phyloP scores from a whole-genome alignment of 2,797 vertebrate genomes.

The Cygnus olor region DNA sequence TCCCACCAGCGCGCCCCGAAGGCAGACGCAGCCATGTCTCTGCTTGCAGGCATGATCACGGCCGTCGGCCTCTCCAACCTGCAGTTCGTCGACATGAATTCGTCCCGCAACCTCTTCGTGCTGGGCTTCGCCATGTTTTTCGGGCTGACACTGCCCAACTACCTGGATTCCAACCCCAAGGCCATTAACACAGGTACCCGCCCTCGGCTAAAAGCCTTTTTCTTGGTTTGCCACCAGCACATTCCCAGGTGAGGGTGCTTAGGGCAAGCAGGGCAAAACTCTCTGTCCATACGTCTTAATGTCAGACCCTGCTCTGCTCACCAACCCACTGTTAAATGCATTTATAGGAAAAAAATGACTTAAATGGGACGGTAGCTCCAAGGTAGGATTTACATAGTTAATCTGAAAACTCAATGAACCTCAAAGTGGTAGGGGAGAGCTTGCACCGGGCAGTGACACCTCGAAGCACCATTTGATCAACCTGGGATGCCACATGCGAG shows the following conservation, averaged over 20 bases:
- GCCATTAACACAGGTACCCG: slow-evolving; percentile 87
- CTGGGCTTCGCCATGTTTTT: slow-evolving; percentile 96
- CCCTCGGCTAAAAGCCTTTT: accelerated
- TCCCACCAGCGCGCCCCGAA: background rate
- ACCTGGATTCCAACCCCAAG: slow-evolving; percentile 86
- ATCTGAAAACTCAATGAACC: background rate
- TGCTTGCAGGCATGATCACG: slow-evolving; percentile 92
- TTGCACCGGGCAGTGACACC: background rate
- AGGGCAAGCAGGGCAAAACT: background rate
- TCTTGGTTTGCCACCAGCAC: background rate
- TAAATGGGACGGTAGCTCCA: background rate
- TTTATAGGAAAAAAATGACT: background rate
- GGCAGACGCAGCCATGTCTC: background rate
- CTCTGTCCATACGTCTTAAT: accelerated
- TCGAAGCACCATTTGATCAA: background rate
- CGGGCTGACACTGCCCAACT: slow-evolving; percentile 90
- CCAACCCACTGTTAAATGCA: background rate
- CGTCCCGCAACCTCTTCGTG: slow-evolving; percentile 95
- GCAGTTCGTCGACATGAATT: slow-evolving; percentile 95
- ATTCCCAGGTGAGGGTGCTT: background rate
- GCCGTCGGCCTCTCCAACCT: slow-evolving; percentile 96
- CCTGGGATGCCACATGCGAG: too few relatives aligned
- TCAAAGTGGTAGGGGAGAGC: background rate
- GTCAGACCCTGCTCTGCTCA: background rate
- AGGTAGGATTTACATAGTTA: background rate